These are phyloP conservation scores for Agrochola lychnidis DNA, from an alignment of 2,888 invertebrate species.

Conservation along the genomic window DNA sequence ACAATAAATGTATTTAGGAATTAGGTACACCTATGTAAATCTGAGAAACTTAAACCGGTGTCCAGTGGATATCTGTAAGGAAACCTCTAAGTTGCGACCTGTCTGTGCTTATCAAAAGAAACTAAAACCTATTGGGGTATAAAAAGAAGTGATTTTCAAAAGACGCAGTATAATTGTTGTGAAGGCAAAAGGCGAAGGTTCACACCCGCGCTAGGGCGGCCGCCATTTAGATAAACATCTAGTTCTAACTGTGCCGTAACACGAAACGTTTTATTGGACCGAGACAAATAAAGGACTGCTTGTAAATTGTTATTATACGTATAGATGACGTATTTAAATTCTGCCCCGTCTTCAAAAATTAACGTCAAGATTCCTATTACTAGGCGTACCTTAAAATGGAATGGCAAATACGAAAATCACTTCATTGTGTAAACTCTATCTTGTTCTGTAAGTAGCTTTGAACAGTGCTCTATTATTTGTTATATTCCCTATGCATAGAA, in stretches of 20 bases:
- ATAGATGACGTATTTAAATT: slow-evolving; percentile 42
- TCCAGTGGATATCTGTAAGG: slow-evolving; percentile 27
- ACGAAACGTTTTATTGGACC: slow-evolving; percentile 83
- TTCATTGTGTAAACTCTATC: background rate
- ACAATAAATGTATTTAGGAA: slow-evolving; percentile 1
- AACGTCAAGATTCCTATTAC: slow-evolving; percentile 15
- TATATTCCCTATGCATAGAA: background rate
- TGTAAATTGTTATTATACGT: slow-evolving; percentile 67
- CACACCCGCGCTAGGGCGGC: slow-evolving; percentile 80
- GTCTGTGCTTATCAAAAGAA: slow-evolving; percentile 63
- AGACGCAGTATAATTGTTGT: slow-evolving; percentile 71
- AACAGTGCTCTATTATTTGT: too few relatives aligned
- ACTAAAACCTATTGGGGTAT: slow-evolving; percentile 66
- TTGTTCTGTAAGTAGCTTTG: background rate
- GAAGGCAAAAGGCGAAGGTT: slow-evolving; percentile 82
- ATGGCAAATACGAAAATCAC: slow-evolving; percentile 8
- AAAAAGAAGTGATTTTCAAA: slow-evolving; percentile 73
- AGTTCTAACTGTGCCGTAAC: slow-evolving; percentile 83
- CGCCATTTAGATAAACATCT: slow-evolving; percentile 87
- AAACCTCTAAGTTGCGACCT: slow-evolving; percentile 14
- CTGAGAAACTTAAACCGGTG: background rate
- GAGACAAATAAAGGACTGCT: slow-evolving; percentile 79
- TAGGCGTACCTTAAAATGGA: background rate
- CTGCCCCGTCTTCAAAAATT: slow-evolving; percentile 28
- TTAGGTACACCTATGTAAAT: background rate